phyloP scores from a whole-genome alignment of 2,113 vertebrate genomes.

The Corythornis vintsioides region DNA sequence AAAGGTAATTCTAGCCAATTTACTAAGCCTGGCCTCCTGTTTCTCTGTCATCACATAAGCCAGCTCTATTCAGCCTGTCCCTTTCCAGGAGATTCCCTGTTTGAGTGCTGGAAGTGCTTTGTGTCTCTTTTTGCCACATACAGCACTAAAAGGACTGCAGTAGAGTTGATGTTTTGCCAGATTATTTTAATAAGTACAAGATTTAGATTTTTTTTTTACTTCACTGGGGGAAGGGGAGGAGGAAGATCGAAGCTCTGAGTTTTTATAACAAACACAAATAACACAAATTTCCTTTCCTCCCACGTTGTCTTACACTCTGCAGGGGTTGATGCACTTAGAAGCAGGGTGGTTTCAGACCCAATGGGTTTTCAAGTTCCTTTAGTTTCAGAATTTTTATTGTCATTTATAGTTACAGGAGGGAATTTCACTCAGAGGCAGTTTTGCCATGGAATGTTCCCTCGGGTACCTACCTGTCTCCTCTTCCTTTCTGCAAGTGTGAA shows the following conservation, averaged over 20 bases:
- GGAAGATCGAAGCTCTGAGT: background rate
- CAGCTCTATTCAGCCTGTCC: background rate
- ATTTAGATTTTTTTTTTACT: background rate
- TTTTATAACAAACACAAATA: background rate
- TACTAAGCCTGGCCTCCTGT: background rate
- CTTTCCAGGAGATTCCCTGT: conserved; percentile 3
- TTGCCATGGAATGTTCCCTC: background rate
- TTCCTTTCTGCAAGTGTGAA: background rate
- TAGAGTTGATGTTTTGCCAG: background rate
- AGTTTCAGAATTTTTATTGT: background rate
- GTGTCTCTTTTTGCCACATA: conserved; percentile 2
- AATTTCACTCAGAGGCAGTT: background rate
- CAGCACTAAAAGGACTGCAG: background rate
- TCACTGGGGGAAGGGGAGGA: background rate
- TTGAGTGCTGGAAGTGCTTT: background rate
- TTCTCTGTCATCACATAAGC: background rate
- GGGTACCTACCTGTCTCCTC: background rate
- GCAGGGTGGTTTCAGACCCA: background rate
- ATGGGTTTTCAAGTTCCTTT: background rate
- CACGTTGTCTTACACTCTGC: background rate
- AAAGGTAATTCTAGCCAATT: background rate
- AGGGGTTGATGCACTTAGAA: background rate
- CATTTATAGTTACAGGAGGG: background rate
- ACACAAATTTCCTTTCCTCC: background rate
- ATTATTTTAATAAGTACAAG: background rate